Percentiles rank a stretch among this genome's conserved stretches.
Conservation (phyloP, 2,113 vertebrate species). For the Jaculus jaculus region DNA sequence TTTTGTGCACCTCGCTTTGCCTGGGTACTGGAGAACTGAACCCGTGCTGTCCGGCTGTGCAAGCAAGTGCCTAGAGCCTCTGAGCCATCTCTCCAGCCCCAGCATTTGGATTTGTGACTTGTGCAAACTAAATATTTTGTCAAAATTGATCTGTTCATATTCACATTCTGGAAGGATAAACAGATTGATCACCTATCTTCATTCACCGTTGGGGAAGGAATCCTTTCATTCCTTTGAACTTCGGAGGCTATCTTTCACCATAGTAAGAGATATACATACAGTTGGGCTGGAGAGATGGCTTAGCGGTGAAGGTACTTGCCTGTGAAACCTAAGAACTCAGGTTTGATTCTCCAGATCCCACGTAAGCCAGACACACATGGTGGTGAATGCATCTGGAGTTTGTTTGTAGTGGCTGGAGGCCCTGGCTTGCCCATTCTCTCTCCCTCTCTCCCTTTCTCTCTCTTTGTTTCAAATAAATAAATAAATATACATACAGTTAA, state of each 20-base stretch:
- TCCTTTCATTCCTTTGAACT: not conserved
- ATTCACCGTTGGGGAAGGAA: not conserved
- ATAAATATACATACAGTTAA: not conserved
- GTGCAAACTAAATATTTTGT: not conserved
- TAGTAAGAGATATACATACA: not conserved
- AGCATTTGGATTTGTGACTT: constrained; percentile 5
- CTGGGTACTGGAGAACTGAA: not conserved
- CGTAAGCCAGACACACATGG: no score
- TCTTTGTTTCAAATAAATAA: no score
- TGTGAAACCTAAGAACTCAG: no score
- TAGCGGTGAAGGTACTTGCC: no score
- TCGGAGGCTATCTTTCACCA: not conserved
- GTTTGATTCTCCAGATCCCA: no score
- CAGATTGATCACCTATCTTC: not conserved
- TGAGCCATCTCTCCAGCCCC: not conserved
- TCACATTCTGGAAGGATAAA: not conserved
- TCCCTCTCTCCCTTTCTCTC: no score
- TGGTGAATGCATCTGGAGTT: no score
- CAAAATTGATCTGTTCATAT: not conserved
- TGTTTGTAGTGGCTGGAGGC: no score
- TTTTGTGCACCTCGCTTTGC: no score
- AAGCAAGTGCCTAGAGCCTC: not conserved
- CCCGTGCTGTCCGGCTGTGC: not conserved
- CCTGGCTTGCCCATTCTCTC: no score
- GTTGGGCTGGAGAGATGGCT: no score